Conservation (phyloP, 1,140 invertebrate species). For the Euura lappo region DNA sequence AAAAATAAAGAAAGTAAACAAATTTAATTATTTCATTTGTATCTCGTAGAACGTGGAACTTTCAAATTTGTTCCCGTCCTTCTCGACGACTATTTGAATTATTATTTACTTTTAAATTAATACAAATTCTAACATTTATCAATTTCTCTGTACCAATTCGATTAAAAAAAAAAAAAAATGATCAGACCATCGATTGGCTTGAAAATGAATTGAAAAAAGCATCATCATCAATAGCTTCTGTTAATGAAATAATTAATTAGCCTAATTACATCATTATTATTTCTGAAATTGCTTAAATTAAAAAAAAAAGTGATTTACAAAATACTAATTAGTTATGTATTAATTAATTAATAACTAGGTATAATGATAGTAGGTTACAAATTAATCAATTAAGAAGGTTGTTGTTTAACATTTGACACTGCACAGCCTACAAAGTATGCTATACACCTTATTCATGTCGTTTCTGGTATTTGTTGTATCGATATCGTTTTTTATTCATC, state of each 20-base stretch:
- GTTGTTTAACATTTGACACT: slow-evolving; percentile 27
- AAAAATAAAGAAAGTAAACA: slow-evolving; percentile 13
- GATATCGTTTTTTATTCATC: too few species aligned
- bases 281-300: not conserved
- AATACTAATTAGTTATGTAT: not conserved
- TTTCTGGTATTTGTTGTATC: too few species aligned
- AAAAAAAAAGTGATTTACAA: not conserved
- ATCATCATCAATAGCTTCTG: not conserved
- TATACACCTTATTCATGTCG: slow-evolving; percentile 35
- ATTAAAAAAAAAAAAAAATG: not conserved
- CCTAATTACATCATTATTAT: too few species aligned
- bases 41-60: too few species aligned
- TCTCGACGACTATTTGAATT: not conserved
- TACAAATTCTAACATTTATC: slow-evolving; percentile 12
- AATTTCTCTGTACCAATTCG: slow-evolving; percentile 10
- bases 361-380: not conserved
- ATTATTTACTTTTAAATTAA: slow-evolving; percentile 27
- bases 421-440: slow-evolving; percentile 27
- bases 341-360: too few species aligned
- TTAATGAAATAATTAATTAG: not conserved
- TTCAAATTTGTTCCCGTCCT: too few species aligned
- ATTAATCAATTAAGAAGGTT: slow-evolving; percentile 11
- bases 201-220: not conserved
- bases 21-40: not conserved
- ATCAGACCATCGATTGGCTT: not conserved